Evolutionary conservation across 2,797 vertebrate species (phyloP).

Genomic region (Crenichthys baileyi): DNA sequence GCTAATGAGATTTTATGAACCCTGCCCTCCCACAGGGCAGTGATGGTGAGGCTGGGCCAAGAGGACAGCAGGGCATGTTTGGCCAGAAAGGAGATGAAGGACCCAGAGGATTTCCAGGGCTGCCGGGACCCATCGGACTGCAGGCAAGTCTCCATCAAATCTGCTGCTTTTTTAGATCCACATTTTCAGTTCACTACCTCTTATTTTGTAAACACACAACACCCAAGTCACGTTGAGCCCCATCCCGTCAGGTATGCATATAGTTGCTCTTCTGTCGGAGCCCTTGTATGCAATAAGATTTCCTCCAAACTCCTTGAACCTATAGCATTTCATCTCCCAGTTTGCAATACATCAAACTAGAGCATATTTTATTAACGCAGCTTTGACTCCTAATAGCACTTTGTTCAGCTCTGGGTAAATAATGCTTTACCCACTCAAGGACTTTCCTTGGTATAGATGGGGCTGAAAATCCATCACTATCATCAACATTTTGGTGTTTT

Average conservation of each 20-base stretch:
- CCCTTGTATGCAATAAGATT: slow-evolving; percentile 32
- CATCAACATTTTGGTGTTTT: slow-evolving; percentile 46
- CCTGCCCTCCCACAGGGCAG: slow-evolving; percentile 84
- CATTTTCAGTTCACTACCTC: slow-evolving; percentile 2
- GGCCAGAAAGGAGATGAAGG: slow-evolving; percentile 99
- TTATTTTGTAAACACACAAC: slow-evolving; percentile 14
- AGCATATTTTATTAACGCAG: slow-evolving; percentile 73
- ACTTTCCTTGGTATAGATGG: slow-evolving; percentile 43
- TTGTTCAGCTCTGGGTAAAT: slow-evolving; percentile 60
- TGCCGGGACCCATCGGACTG: slow-evolving; percentile 94
- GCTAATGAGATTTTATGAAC: slow-evolving; percentile 37
- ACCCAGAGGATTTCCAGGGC: slow-evolving; percentile 94
- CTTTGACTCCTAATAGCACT: slow-evolving; percentile 54
- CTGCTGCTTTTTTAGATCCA: not conserved
- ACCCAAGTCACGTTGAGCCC: slow-evolving; percentile 28
- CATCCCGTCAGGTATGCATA: slow-evolving; percentile 10
- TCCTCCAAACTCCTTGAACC: slow-evolving; percentile 38
- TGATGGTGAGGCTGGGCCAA: slow-evolving; percentile 93
- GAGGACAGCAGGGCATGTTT: slow-evolving; percentile 99
- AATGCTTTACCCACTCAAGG: slow-evolving; percentile 46
- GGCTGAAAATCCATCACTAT: slow-evolving; percentile 68
- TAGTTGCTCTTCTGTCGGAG: slow-evolving; percentile 27
- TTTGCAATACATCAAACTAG: slow-evolving; percentile 70
- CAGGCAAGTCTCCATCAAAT: slow-evolving; percentile 81
- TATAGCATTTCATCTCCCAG: slow-evolving; percentile 59